Conservation (phyloP, 2,888 invertebrate genomes). For the Pristionchus mayeri region DNA sequence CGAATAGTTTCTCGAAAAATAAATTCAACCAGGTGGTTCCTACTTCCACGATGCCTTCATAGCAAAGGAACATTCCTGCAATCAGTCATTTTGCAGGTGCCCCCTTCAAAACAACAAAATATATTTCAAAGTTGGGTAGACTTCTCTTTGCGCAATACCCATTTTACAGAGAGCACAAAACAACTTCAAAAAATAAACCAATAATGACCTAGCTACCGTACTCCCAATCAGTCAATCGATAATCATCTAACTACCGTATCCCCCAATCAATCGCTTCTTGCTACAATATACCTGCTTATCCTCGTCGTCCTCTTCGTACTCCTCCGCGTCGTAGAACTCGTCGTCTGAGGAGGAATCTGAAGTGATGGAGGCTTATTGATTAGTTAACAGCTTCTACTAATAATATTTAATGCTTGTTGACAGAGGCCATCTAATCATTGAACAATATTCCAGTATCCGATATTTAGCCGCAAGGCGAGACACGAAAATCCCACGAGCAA, state of each 20-base stretch:
- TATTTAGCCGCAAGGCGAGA: background rate
- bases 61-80: too few relatives aligned
- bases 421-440: too few relatives aligned
- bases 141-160: too few relatives aligned
- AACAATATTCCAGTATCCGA: too few relatives aligned
- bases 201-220: background rate
- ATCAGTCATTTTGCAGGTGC: background rate
- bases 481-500: background rate
- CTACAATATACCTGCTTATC: constrained; percentile 27
- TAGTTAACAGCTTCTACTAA: background rate
- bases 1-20: too few relatives aligned
- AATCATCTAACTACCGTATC: background rate
- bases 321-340: constrained; percentile 77
- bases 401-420: too few relatives aligned
- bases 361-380: background rate
- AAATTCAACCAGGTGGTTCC: background rate
- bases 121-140: too few relatives aligned
- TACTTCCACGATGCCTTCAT: background rate
- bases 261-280: too few relatives aligned
- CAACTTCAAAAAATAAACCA: too few relatives aligned
- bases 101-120: background rate
- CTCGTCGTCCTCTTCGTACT: constrained; percentile 57
- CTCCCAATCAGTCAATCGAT: background rate
- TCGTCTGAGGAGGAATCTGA: constrained; percentile 79
- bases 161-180: too few relatives aligned